These are phyloP conservation scores for Keiferia lycopersicella DNA, from an alignment of 2,888 invertebrate genomes.

Conservation along the genomic window DNA sequence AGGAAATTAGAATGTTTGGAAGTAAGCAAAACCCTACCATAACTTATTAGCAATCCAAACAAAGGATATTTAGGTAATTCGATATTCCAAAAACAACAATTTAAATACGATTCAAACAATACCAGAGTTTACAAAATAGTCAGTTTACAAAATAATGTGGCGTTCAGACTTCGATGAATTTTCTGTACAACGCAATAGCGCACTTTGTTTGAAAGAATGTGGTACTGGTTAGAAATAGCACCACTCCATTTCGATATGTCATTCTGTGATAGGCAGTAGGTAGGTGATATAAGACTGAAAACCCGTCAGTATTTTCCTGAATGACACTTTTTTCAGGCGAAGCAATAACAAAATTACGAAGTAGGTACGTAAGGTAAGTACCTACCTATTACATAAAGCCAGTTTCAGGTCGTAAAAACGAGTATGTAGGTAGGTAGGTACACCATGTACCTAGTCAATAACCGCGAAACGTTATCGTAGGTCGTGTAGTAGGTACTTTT, in stretches of 20 bases:
- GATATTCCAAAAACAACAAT: slow-evolving; percentile 7
- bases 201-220: neutral
- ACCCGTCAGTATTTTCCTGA: too few species aligned
- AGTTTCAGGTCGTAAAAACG: too few species aligned
- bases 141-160: slow-evolving; percentile 13
- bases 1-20: neutral
- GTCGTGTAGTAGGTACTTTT: neutral
- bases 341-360: too few species aligned
- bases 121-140: slow-evolving; percentile 15
- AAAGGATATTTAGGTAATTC: slow-evolving; percentile 14
- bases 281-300: too few species aligned
- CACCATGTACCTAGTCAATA: neutral
- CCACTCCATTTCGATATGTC: too few species aligned
- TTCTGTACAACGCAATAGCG: neutral
- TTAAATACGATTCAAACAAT: neutral
- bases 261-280: too few species aligned
- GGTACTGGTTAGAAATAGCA: too few species aligned
- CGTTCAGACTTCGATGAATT: neutral
- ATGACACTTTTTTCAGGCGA: too few species aligned
- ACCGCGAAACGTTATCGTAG: slow-evolving; percentile 14
- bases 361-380: too few species aligned
- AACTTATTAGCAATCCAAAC: neutral
- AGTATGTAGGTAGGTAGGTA: too few species aligned
- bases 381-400: too few species aligned
- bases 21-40: neutral